Evolutionary conservation across 2,797 vertebrate genomes (phyloP), one percentile per base, ranked within the genome.

Genomic region (Mareca penelope): DNA sequence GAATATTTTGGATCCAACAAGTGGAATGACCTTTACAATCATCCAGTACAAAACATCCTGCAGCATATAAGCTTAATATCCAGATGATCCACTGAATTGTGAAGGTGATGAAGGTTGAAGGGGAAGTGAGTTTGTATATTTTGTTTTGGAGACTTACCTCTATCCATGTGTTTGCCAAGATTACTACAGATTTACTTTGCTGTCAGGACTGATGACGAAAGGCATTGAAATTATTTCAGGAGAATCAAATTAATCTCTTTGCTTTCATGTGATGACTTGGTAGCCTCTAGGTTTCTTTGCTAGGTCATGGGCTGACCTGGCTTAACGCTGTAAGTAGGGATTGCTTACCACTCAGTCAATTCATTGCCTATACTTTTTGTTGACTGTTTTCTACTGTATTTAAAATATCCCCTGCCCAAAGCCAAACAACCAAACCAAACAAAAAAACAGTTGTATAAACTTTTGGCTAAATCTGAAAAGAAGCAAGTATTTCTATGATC

Each of bases 231-330:
- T 95, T 89, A 48, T 90, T 67, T 90, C 67, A 69, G 80, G 73
- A 91, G 80, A 84, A 84, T 79, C 65, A 80, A 35, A 61, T 80
- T 31, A 84, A 94, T 95, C 61, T 24, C 81, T 80, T 72, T 63
- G 48, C 89, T 95, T 93, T 90, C 40, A 15, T 86, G 59, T 44
- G 24, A 33, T 56, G 6, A 76, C 63, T 72, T 86, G 24, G 24
- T 86, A 76, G 77, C 59, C 35, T 93, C 63, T 67, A 28, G 73
- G 63, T 89, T 84, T 94, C 59, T 86, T 71, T 88, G 63, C 70
- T 85, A 61, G 69, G 35, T 88, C 52, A 28, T 17, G 29, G 42
- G 31, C 55, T 92, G 84, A 83, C 63, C 77, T 3, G 9, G 53
- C 33, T 73, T 89, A 83, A 61, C 24, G 12, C 37, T 63, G 0